Evolutionary conservation across 2,797 vertebrate species (phyloP), one percentile per base, ranked within the genome.

Genomic region (Loris lydekkerianus): DNA sequence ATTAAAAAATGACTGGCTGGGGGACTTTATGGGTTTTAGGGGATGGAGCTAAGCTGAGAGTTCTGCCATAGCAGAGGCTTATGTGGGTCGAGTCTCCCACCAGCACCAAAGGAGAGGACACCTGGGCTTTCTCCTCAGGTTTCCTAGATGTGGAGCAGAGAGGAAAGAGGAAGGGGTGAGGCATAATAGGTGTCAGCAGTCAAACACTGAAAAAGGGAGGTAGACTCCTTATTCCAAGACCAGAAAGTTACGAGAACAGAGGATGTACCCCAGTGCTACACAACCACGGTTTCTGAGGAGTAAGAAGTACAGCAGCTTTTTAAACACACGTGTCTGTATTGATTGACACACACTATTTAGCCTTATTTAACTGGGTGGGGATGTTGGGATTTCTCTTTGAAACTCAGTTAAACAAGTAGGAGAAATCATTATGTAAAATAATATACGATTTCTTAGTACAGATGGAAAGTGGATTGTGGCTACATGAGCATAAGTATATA

Each of bases 241-340:
- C 10, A 65, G 17, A 14, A 58, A 78, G 2, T 78, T 75, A 3
- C 89, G 21, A 76, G 43, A 94, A 81, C 27, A 91, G 60, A 70
- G 13, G 37, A 25, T 83, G 23, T 13, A 25, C 13, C 43, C n/a
- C 7, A 46, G 0, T n/a, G 18, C n/a, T 37, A 56, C 0, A 81
- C 25, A 86, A 63, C n/a, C 21, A 61, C 0, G n/a, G 29, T 43
- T 87, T 63, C 5, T 58, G 46, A 49, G 46, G 18, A 67, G 23
- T 92, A 46, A 96, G 43, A 96, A 63, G 23, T n/a, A 46, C 13
- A 20, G 18, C 34, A 73, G 3, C 9, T 88, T 87, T 93, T 31
- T n/a, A 27, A 87, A 76, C 82, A 7, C 56, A 14, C 46, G 8
- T 65, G 40, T 88, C 90, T 92, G 37, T 56, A 8, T 82, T 85